Evolutionary conservation across 2,113 vertebrate species (phyloP), one percentile per base, ranked within the genome.

Genomic region (Ammodytes marinus): DNA sequence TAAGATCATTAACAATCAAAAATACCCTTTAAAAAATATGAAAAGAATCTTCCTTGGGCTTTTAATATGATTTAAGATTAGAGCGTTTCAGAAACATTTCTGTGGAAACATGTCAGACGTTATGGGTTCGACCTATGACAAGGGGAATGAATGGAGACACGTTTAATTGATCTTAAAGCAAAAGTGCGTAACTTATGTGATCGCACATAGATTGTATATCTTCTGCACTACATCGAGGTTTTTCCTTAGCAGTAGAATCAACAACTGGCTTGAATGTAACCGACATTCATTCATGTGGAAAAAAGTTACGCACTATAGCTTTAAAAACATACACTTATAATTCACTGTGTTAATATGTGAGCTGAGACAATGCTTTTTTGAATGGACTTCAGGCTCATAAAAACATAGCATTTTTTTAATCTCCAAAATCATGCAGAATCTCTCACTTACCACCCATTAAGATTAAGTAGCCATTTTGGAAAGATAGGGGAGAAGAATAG

Each of bases 381-480:
- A 94, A 94, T 97, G 95, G 95, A 76, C 94, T 90, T 92, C 94
- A 93, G 77, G 69, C 55, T 85, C 35, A 87, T 80, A 82, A 78
- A 96, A 96, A 96, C 96, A 96, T 95, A 89, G 52, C 88, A 65
- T 96, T 17, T 60, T 53, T 11, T 94, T 95, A 94, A 96, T 97
- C 95, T 97, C 95, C 93, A 94, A 96, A 97, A 96, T 95, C 98
- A 98, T 99, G 98, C 98, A 97, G 57, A 88, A 95, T 92, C 95
- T 96, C 95, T 94, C 96, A 99, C 98, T 99, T 99, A 99, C 97
- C 98, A 97, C 96, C 97, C 93, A 93, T 95, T 97, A 95, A 97
- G 96, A 95, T 95, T 96, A 96, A 96, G 97, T 96, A 96, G 96
- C 97, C 96, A 97, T 98, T 27, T 97, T 95, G 96, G 93, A 92